Base-by-base conservation (phyloP, 2,113 vertebrate genomes). In the Maccullochella peelii region DNA sequence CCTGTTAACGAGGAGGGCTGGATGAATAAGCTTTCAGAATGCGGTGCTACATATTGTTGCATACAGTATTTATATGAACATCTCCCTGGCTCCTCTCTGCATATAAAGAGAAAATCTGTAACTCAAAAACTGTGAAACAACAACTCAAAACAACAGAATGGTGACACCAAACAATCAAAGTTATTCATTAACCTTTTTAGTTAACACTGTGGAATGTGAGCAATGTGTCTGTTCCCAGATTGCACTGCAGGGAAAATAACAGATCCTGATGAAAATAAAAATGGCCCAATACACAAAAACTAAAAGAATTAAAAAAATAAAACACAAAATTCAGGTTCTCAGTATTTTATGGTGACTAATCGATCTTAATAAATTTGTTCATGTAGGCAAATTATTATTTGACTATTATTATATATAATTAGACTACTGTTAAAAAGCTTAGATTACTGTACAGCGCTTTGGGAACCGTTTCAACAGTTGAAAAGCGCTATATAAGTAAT, bases 1-100 rank as follows among this genome's bases (percentile, higher is more conserved):
- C 86, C 98, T 99, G 91, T 67, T 67, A 76, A 73, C 9, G 0
- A 38, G 2, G 30, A 69, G 0, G 47, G 16, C 36, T 27, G 61
- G 20, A 6, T 1, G 18, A 72, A 69, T 40, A 9, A 1, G 38
- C 23, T 16, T 44, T 49, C n/a, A 75, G 6, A 52, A 27, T 25
- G 21, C 16, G 8, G 4, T 25, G 30, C 5, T 25, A 52, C 44
- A 20, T 7, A 23, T 30, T 30, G 10, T 23, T 30, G 71, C 54
- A 36, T 54, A 8, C 2, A 42, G 49, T 12, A 55, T 47, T 59
- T 50, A 18, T 52, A 20, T 10, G 54, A 61, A n/a, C n/a, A 14
- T 30, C 52, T n/a, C 21, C 30, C 27, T 11, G 27, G 20, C 47
- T 33, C 12, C 47, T 70, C 20, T 4, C 69, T 6, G 70, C 8